Evolutionary conservation across 2,797 vertebrate species (phyloP).

Genomic region (Prunella strophiata): DNA sequence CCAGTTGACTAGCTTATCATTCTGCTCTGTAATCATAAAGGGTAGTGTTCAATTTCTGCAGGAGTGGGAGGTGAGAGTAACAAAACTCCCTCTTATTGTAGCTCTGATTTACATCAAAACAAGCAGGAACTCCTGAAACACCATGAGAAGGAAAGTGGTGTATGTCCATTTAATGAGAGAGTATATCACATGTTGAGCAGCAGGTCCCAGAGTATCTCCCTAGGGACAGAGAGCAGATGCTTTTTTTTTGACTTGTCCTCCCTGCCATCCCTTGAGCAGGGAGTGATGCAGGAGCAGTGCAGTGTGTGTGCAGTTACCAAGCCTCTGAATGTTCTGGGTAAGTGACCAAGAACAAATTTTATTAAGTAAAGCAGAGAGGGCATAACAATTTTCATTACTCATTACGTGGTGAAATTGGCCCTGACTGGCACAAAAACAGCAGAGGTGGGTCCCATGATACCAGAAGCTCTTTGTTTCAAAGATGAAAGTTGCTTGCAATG

Average conservation of each 20-base stretch:
- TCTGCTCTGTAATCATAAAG: not conserved
- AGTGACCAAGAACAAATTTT: not conserved
- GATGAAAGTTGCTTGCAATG: not conserved
- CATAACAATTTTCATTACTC: not conserved
- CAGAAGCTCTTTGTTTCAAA: not conserved
- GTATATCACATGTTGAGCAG: not conserved
- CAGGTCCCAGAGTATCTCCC: not conserved
- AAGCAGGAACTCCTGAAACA: not conserved
- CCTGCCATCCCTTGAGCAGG: not conserved
- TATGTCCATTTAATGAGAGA: not conserved
- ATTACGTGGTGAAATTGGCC: not conserved
- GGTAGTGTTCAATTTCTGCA: not conserved
- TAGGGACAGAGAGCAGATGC: not conserved
- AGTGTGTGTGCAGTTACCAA: not conserved
- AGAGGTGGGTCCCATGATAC: not conserved
- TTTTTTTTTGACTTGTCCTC: not conserved
- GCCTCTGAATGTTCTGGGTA: not conserved
- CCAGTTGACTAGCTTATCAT: not conserved
- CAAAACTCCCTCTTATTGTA: not conserved
- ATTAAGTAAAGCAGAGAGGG: not conserved
- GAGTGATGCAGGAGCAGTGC: accelerated
- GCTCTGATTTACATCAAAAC: not conserved
- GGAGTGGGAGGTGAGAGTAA: not conserved
- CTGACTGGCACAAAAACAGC: not conserved
- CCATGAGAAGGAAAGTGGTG: not conserved